phyloP scores from a whole-genome alignment of 2,113 vertebrate genomes.

The Lepus americanus region DNA sequence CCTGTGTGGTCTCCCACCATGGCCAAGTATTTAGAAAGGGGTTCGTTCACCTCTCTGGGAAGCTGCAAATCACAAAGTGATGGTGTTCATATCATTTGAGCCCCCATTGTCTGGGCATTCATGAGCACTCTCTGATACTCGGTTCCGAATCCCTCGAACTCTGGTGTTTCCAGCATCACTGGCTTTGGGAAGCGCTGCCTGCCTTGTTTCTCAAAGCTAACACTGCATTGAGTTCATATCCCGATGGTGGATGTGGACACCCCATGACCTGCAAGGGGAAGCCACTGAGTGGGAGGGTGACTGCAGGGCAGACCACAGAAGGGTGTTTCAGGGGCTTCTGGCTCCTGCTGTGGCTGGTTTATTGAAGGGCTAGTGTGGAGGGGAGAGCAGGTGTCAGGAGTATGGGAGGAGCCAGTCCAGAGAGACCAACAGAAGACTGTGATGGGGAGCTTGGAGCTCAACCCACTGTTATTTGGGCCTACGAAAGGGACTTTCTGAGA shows the following conservation, averaged over 20 bases:
- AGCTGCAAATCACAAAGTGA: background rate
- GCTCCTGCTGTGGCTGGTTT: background rate
- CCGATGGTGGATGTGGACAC: background rate
- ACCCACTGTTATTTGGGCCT: background rate
- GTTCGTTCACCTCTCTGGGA: background rate
- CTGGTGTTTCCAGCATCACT: background rate
- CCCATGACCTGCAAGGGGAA: no score
- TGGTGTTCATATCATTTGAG: background rate
- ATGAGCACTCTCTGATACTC: background rate
- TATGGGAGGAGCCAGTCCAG: background rate
- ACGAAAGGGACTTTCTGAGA: background rate
- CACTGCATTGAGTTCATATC: no score
- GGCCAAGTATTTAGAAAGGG: background rate
- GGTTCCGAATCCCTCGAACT: background rate
- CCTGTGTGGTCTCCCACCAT: background rate
- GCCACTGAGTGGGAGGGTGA: background rate
- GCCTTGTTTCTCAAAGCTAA: background rate
- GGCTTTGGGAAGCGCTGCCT: background rate
- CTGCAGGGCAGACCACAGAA: background rate
- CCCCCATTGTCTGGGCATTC: background rate
- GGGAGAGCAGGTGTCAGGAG: no score
- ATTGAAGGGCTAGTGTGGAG: background rate
- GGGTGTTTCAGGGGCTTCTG: background rate
- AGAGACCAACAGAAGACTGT: no score
- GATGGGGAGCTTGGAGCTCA: background rate